These are phyloP conservation scores for Phyllostomus hastatus DNA, from an alignment of 2,113 vertebrate genomes.

Conservation along the genomic window DNA sequence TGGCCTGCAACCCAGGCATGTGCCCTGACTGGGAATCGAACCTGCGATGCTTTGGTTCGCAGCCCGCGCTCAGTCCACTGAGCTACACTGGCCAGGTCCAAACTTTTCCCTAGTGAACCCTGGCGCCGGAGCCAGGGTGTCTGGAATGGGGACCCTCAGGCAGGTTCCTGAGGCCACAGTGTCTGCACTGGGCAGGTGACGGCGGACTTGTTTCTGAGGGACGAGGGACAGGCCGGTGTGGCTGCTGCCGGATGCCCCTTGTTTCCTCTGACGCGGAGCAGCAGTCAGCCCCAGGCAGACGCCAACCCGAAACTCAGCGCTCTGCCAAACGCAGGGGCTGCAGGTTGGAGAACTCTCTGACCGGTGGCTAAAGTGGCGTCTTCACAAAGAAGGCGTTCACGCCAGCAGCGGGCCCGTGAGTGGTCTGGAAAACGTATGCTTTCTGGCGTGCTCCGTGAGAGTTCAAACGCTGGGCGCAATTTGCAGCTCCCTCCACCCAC, in stretches of 20 bases:
- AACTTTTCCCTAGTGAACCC: fast-evolving
- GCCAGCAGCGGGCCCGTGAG: neutral
- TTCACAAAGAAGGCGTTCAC: neutral
- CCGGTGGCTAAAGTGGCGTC: neutral
- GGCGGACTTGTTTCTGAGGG: neutral
- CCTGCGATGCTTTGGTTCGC: too few species aligned
- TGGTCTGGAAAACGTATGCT: slow-evolving; percentile 16
- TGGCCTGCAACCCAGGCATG: too few species aligned
- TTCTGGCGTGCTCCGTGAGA: slow-evolving; percentile 35
- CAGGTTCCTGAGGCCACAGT: neutral
- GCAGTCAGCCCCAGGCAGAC: neutral
- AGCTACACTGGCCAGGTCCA: too few species aligned
- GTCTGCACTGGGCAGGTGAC: neutral
- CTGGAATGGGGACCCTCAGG: neutral
- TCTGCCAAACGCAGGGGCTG: slow-evolving; percentile 10
- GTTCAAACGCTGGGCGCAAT: slow-evolving; percentile 51
- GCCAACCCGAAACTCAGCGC: neutral
- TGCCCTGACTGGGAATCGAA: too few species aligned
- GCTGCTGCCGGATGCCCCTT: neutral
- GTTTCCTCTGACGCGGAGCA: slow-evolving; percentile 1
- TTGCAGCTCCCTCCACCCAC: slow-evolving; percentile 55
- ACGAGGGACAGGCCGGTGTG: neutral
- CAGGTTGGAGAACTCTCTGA: slow-evolving; percentile 30
- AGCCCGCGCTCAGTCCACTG: too few species aligned
- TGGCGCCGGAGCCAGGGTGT: fast-evolving